A percentile compares a stretch with the other conserved stretches of the same genome.
phyloP scores from a whole-genome alignment of 2,113 vertebrate species.

The Microtus oregoni region DNA sequence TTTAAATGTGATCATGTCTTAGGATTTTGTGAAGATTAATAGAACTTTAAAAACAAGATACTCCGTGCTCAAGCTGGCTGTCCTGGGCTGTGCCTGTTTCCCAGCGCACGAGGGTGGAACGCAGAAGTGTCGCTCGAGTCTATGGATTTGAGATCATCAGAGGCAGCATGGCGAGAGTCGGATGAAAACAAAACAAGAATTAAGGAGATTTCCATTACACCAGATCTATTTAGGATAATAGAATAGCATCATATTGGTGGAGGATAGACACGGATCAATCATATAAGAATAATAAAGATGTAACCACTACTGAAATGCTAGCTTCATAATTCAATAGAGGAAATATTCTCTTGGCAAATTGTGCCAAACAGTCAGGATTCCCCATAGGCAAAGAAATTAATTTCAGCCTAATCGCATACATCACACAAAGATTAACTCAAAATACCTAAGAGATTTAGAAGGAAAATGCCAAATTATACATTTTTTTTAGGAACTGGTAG shows the following conservation, averaged over 20 bases:
- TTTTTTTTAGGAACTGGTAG: background rate
- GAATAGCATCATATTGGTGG: background rate
- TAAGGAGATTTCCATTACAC: background rate
- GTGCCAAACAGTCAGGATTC: background rate
- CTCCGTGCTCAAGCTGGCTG: background rate
- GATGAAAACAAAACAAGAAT: background rate
- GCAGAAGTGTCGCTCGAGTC: background rate
- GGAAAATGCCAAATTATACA: slow-evolving; percentile 42
- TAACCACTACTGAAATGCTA: background rate
- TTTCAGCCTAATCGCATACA: background rate
- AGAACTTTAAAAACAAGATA: background rate
- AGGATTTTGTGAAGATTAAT: slow-evolving; percentile 45
- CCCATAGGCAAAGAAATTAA: background rate
- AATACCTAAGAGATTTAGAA: slow-evolving; percentile 20
- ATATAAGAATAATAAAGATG: background rate
- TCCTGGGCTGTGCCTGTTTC: background rate
- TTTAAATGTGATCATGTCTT: slow-evolving; percentile 33
- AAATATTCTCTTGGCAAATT: background rate
- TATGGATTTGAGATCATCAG: background rate
- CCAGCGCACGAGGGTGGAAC: background rate
- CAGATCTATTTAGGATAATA: background rate
- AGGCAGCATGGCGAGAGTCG: background rate
- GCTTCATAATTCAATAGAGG: background rate
- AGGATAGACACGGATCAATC: background rate
- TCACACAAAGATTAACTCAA: slow-evolving; percentile 33